Evolutionary conservation across 1,140 invertebrate species (phyloP).

Genomic region (Mamestra configurata): DNA sequence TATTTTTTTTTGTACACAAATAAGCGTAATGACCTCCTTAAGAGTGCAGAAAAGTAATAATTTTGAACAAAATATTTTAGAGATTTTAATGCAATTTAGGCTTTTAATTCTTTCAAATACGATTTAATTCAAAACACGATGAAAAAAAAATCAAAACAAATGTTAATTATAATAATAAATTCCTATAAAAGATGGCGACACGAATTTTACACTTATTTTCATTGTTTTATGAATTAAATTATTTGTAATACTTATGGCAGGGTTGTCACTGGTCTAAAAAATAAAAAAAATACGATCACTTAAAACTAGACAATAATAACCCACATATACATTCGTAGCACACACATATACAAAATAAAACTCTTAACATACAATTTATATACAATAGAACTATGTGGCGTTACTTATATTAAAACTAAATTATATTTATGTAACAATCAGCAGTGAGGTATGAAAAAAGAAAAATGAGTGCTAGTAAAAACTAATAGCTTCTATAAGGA

Average conservation of each 20-base stretch:
- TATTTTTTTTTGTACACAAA: neutral
- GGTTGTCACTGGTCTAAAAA: slow-evolving; percentile 49
- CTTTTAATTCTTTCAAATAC: too few species aligned
- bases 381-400: slow-evolving; percentile 69
- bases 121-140: too few species aligned
- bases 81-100: neutral
- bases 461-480: neutral
- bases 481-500: slow-evolving; percentile 2
- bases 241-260: slow-evolving; percentile 49
- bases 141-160: neutral
- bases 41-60: neutral
- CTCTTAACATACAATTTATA: slow-evolving; percentile 71
- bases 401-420: slow-evolving; percentile 44
- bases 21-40: neutral
- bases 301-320: slow-evolving; percentile 63
- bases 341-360: slow-evolving; percentile 87
- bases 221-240: slow-evolving; percentile 58
- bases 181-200: slow-evolving; percentile 13
- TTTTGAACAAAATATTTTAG: neutral
- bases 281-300: slow-evolving; percentile 42
- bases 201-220: neutral
- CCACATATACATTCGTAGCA: slow-evolving; percentile 83
- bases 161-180: neutral
- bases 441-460: neutral
- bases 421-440: slow-evolving; percentile 47